phyloP scores from a whole-genome alignment of 2,797 vertebrate species.

The Cuculus canorus region DNA sequence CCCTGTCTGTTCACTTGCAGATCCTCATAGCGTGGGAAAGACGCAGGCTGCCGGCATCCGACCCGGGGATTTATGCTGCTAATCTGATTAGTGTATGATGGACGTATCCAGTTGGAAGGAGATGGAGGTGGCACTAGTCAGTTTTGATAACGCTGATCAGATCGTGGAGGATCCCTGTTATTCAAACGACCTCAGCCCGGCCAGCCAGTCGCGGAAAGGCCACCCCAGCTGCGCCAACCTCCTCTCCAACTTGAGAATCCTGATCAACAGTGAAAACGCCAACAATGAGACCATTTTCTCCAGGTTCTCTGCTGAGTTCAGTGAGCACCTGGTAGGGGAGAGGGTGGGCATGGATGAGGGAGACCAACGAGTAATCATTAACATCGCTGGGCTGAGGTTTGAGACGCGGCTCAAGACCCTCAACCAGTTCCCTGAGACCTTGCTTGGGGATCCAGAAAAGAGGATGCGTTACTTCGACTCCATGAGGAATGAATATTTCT shows the following conservation, averaged over 20 bases:
- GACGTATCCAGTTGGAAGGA: conserved; percentile 78
- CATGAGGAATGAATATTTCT: conserved; percentile 98
- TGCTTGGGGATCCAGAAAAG: conserved; percentile 91
- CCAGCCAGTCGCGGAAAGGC: conserved; percentile 77
- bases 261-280: conserved; percentile 83
- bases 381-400: conserved; percentile 93
- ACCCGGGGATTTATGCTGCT: conserved; percentile 57
- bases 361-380: conserved; percentile 92
- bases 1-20: conserved; percentile 61
- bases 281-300: conserved; percentile 89
- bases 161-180: conserved; percentile 88
- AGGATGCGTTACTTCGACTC: conserved; percentile 94
- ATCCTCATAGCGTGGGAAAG: conserved; percentile 48
- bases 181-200: conserved; percentile 80
- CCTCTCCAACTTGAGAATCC: conserved; percentile 88
- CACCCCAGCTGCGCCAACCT: conserved; percentile 85
- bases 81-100: conserved; percentile 75
- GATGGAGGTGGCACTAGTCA: conserved; percentile 95
- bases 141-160: conserved; percentile 92
- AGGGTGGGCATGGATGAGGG: conserved; percentile 84
- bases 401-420: conserved; percentile 94
- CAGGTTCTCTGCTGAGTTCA: conserved; percentile 84
- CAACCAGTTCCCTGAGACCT: conserved; percentile 92
- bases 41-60: not conserved
- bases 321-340: conserved; percentile 84